phyloP scores from a whole-genome alignment of 2,888 invertebrate species.

The Agonopterix subpropinquella region DNA sequence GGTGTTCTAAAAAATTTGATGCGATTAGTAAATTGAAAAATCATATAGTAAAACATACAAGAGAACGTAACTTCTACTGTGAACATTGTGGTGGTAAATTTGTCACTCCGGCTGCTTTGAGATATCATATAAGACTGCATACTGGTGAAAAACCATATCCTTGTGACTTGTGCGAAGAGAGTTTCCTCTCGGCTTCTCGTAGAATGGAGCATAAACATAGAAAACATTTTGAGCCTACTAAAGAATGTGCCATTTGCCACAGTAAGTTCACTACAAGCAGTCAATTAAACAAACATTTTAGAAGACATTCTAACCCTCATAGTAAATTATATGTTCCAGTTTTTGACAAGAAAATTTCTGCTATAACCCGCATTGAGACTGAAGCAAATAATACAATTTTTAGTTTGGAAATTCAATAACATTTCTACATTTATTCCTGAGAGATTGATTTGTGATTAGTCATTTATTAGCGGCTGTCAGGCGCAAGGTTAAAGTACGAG shows the following conservation, averaged over 20 bases:
- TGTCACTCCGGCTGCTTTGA: slow-evolving; percentile 49
- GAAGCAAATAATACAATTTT: too few species aligned
- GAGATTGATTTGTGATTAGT: too few species aligned
- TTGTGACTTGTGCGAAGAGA: slow-evolving; percentile 54
- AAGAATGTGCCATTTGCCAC: slow-evolving; percentile 46
- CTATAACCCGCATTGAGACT: too few species aligned
- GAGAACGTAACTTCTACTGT: slow-evolving; percentile 51
- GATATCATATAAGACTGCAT: slow-evolving; percentile 53
- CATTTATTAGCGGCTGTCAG: too few species aligned
- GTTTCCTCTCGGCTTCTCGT: slow-evolving; percentile 53
- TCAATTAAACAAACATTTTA: slow-evolving; percentile 42
- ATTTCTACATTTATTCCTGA: too few species aligned
- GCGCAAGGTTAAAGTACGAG: too few species aligned
- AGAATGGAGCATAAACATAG: slow-evolving; percentile 50
- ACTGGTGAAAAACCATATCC: slow-evolving; percentile 57
- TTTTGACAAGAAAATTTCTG: too few species aligned
- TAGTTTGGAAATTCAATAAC: too few species aligned
- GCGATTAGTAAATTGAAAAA: slow-evolving; percentile 45
- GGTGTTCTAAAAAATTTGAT: slow-evolving; percentile 56
- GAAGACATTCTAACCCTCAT: slow-evolving; percentile 49
- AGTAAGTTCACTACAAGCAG: slow-evolving; percentile 42
- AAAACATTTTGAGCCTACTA: slow-evolving; percentile 50
- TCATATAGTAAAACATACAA: slow-evolving; percentile 59
- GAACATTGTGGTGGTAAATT: slow-evolving; percentile 50
- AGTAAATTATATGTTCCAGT: slow-evolving; percentile 46